Conservation (phyloP, 2,113 vertebrate genomes). For the Zosterops lateralis region DNA sequence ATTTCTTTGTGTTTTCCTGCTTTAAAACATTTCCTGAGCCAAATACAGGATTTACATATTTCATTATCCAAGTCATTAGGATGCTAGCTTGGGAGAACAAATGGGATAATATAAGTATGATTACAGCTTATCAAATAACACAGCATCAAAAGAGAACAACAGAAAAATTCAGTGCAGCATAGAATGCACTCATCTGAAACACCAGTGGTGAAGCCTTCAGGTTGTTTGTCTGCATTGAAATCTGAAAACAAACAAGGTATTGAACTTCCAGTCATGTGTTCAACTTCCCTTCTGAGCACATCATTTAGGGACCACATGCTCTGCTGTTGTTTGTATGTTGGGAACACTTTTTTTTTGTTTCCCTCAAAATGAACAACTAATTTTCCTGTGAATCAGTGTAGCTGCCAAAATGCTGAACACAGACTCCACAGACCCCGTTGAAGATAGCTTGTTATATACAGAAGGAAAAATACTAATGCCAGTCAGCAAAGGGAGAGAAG, state of each 20-base stretch:
- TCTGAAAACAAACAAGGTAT: not conserved
- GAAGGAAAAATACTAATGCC: not conserved
- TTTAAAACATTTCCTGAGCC: not conserved
- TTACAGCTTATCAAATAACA: not conserved
- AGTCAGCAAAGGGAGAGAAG: not conserved
- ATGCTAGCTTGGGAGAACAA: not conserved
- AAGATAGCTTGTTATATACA: not conserved
- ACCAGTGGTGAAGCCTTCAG: not conserved
- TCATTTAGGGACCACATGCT: not conserved
- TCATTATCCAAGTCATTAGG: not conserved
- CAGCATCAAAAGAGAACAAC: not conserved
- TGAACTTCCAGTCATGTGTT: not conserved
- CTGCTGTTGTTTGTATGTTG: not conserved
- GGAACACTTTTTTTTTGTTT: not conserved
- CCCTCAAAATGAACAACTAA: not conserved
- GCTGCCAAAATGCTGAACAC: not conserved
- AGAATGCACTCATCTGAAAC: not conserved
- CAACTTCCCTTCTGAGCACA: not conserved
- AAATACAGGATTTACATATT: not conserved
- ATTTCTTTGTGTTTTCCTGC: not conserved
- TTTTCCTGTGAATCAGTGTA: not conserved
- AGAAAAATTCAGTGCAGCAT: not conserved
- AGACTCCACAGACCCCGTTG: not conserved
- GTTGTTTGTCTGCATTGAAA: not conserved
- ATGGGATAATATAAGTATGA: not conserved